phyloP scores from a whole-genome alignment of 92 coral and sea anemone genomes.

The Epizoanthus illoricatus region DNA sequence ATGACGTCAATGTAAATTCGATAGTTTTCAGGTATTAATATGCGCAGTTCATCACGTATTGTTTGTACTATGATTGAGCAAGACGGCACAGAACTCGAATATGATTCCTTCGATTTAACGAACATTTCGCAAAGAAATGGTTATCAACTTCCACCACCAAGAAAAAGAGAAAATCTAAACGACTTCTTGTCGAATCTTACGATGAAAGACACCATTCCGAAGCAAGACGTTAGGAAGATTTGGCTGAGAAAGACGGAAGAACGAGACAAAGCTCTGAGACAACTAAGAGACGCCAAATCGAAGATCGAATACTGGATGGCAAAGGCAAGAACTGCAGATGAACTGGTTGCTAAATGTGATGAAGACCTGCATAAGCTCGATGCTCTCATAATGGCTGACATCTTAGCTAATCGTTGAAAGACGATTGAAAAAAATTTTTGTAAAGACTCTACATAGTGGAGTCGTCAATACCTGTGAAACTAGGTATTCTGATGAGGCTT shows the following conservation, averaged over 20 bases:
- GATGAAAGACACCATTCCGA: conserved; percentile 56
- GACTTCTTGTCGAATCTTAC: conserved; percentile 52
- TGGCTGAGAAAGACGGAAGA: conserved; percentile 51
- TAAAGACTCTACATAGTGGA: conserved; percentile 42
- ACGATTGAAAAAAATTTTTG: conserved; percentile 46
- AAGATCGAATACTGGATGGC: conserved; percentile 59
- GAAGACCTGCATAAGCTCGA: conserved; percentile 53
- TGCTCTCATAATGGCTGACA: conserved; percentile 54
- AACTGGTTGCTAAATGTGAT: conserved; percentile 45
- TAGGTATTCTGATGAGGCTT: too few relatives aligned
- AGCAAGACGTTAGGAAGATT: conserved; percentile 50
- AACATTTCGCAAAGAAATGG: conserved; percentile 48
- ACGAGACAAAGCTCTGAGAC: conserved; percentile 46
- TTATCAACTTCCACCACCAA: conserved; percentile 51
- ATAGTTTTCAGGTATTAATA: conserved; percentile 18
- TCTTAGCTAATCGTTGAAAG: conserved; percentile 42
- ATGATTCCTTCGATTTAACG: conserved; percentile 45
- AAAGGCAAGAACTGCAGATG: conserved; percentile 45
- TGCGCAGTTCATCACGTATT: conserved; percentile 18
- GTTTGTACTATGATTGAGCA: conserved; percentile 31
- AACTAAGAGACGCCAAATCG: conserved; percentile 58
- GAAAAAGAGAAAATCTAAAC: conserved; percentile 46
- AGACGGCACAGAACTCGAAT: conserved; percentile 33
- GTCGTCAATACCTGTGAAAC: conserved; percentile 51
- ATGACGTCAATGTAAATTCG: conserved; percentile 24